Evolutionary conservation across 2,888 invertebrate species (phyloP).

Genomic region (Harpagoxenus sublaevis): DNA sequence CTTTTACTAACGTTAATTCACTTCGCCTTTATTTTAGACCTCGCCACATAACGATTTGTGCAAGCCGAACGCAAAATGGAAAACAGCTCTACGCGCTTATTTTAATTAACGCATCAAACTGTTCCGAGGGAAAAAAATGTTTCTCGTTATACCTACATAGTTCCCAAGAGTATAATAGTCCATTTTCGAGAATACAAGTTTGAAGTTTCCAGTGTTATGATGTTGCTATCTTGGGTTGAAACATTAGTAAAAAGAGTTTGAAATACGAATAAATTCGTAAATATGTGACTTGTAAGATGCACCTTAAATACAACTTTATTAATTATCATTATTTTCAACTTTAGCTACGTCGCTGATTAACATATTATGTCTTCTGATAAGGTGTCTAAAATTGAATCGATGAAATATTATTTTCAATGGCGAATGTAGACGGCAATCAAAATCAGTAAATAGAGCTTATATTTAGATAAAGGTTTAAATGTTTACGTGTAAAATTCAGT

Average conservation of each 20-base stretch:
- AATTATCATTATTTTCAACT: not conserved
- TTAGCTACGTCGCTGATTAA: not conserved
- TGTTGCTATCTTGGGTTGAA: conserved; percentile 1
- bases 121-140: not conserved
- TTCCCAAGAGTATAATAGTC: conserved; percentile 3
- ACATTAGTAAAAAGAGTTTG: not conserved
- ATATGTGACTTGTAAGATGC: not conserved
- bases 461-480: not conserved
- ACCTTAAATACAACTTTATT: not conserved
- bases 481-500: not conserved
- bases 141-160: conserved; percentile 2
- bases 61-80: not conserved
- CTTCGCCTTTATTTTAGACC: not conserved
- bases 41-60: not conserved
- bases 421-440: not conserved
- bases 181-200: not conserved
- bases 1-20: not conserved
- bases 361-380: not conserved
- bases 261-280: conserved; percentile 5
- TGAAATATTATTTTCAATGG: not conserved
- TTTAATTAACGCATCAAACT: conserved; percentile 20
- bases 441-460: conserved; percentile 10
- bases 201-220: not conserved
- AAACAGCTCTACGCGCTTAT: not conserved
- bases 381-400: not conserved